Evolutionary conservation across 2,797 vertebrate genomes (phyloP).

Genomic region (Lates japonicus): DNA sequence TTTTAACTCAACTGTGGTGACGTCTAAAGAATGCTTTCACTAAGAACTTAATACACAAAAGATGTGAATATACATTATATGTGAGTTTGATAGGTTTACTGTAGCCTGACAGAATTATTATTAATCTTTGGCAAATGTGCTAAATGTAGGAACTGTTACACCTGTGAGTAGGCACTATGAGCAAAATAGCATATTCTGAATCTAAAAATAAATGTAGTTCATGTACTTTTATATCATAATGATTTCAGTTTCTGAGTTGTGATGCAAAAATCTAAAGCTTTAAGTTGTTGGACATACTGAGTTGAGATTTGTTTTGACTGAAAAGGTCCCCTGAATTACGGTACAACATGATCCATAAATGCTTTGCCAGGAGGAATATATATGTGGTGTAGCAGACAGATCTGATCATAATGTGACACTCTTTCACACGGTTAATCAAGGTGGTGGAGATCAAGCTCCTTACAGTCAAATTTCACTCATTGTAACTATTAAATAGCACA

Average conservation of each 20-base stretch:
- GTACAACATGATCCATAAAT: constrained; percentile 13
- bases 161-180: not conserved
- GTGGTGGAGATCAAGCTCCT: not conserved
- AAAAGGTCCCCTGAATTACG: constrained; percentile 4
- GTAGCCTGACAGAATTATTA: constrained; percentile 5
- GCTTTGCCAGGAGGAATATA: not conserved
- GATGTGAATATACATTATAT: not conserved
- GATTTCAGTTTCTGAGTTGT: not conserved
- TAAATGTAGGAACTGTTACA: constrained; percentile 30
- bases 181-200: constrained; percentile 32
- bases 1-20: not conserved
- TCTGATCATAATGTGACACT: not conserved
- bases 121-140: constrained; percentile 69
- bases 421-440: constrained; percentile 13
- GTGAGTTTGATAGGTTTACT: constrained; percentile 3
- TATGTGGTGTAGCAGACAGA: constrained; percentile 1
- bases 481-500: constrained; percentile 14
- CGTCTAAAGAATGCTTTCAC: not conserved
- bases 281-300: not conserved
- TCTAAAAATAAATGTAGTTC: constrained; percentile 48
- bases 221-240: constrained; percentile 20
- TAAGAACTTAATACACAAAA: constrained; percentile 7
- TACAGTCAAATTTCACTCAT: constrained; percentile 17
- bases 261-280: constrained; percentile 15
- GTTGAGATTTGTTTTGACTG: constrained; percentile 7